Evolutionary conservation across 2,113 vertebrate genomes (phyloP).

Genomic region (Nycticorax nycticorax): DNA sequence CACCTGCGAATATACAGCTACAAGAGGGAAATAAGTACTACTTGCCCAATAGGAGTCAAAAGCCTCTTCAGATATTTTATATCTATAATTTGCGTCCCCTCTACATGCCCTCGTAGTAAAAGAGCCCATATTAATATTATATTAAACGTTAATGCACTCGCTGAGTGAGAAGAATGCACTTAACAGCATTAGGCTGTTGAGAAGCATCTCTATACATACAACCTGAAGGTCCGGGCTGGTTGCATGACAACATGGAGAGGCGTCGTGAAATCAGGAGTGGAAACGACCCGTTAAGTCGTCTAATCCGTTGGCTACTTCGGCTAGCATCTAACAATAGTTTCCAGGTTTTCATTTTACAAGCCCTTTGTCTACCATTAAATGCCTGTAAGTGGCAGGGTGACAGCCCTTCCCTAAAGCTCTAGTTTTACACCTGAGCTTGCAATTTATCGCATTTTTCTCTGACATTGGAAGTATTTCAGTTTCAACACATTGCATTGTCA

Average conservation of each 20-base stretch:
- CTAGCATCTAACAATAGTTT: neutral
- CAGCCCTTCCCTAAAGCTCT: neutral
- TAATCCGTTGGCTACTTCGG: neutral
- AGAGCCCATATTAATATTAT: neutral
- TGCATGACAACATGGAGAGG: neutral
- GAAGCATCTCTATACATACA: neutral
- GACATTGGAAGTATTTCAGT: neutral
- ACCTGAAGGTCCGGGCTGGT: neutral
- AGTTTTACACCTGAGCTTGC: neutral
- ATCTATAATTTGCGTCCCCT: neutral
- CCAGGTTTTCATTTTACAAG: neutral
- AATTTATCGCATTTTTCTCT: constrained; percentile 1
- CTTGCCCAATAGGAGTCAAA: neutral
- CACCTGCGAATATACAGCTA: fast-evolving
- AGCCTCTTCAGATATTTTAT: neutral
- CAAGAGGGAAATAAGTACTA: neutral
- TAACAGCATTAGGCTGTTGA: neutral
- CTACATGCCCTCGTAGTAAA: neutral
- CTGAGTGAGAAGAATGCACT: neutral
- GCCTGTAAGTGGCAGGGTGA: neutral
- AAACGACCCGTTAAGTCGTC: neutral
- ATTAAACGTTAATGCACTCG: neutral
- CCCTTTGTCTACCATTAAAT: neutral
- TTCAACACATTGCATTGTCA: neutral
- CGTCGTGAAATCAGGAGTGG: neutral